Evolutionary conservation across 2,113 vertebrate species (phyloP), one percentile per base, ranked within the genome.

Genomic region (Tor tambroides): DNA sequence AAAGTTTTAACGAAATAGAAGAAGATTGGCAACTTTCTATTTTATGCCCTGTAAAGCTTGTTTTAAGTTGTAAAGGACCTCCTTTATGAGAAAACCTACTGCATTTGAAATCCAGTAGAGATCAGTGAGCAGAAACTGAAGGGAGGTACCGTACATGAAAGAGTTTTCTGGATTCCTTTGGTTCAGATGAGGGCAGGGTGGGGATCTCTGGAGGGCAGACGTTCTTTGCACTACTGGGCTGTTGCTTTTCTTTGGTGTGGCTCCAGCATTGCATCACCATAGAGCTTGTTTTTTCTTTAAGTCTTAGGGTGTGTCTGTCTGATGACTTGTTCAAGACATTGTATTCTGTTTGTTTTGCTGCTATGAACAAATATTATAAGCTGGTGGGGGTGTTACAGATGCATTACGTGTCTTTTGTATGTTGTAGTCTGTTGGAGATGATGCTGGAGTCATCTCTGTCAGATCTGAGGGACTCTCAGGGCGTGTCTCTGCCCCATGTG

Each of bases 401-500:
- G 15, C 51, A 32, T 67, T 51, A 43, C 76, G 49, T 86, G 59
- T n/a, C n/a, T n/a, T n/a, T n/a, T n/a, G n/a, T 80, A 56, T 80
- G 59, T 88, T 54, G 0, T 90, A 99, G 98, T 93, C 94, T 99
- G 81, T 90, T 99, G 93, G 98, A 99, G 95, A 97, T 99, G 98
- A 99, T 99, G 98, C 90, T 99, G 94, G 98, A 99, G 92, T 99
- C 98, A 0, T 97, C 97, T 0, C 89, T 98, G 91, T 97, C 95
- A 0, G 98, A 99, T 90, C 91, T 99, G 90, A 96, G 96, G 89
- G 96, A 97, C 2, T 92, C 95, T 0, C 91, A 95, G 0, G 89
- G 93, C 0, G 89, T 94, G 1, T 23, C 91, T 26, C 88, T 96
- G 87, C 94, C 96, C 0, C 95, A 97, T 92, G 94, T 94, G 81